Conservation (phyloP, 2,797 vertebrate genomes). For the Hemitrygon akajei region DNA sequence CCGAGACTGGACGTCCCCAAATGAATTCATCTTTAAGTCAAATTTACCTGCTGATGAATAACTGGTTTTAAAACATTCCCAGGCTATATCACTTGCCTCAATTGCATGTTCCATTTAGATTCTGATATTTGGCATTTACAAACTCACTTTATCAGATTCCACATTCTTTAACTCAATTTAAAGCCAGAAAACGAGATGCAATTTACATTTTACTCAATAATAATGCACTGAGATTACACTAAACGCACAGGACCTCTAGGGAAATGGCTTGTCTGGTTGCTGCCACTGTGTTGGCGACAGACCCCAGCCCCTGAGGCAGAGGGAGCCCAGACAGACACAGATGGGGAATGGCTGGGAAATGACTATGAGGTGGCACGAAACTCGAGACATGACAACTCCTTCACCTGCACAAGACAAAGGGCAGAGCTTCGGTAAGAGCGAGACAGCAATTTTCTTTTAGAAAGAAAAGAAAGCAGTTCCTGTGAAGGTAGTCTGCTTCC, state of each 20-base stretch:
- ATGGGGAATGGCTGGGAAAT: constrained; percentile 67
- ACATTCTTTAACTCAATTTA: constrained; percentile 20
- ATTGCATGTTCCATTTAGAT: background rate
- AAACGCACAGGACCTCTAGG: constrained; percentile 40
- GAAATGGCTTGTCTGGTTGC: constrained; percentile 46
- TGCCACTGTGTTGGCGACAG: constrained; percentile 38
- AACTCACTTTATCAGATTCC: background rate
- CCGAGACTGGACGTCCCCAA: background rate
- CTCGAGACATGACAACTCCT: constrained; percentile 43
- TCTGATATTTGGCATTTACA: constrained; percentile 6
- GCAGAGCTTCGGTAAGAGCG: constrained; percentile 44
- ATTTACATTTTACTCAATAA: constrained; percentile 11
- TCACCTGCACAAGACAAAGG: constrained; percentile 43
- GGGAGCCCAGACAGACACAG: constrained; percentile 54
- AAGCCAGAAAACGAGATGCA: constrained; percentile 8
- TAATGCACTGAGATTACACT: constrained; percentile 24
- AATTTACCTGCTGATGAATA: background rate
- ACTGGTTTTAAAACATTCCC: background rate
- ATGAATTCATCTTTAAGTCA: background rate
- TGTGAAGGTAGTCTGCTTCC: constrained; percentile 1
- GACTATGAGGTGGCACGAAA: constrained; percentile 47
- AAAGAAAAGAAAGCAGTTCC: background rate
- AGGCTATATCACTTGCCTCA: background rate
- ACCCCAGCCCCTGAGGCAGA: constrained; percentile 45
- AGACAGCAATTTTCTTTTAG: background rate